phyloP scores from a whole-genome alignment of 2,113 vertebrate species.

The Varanus komodoensis region DNA sequence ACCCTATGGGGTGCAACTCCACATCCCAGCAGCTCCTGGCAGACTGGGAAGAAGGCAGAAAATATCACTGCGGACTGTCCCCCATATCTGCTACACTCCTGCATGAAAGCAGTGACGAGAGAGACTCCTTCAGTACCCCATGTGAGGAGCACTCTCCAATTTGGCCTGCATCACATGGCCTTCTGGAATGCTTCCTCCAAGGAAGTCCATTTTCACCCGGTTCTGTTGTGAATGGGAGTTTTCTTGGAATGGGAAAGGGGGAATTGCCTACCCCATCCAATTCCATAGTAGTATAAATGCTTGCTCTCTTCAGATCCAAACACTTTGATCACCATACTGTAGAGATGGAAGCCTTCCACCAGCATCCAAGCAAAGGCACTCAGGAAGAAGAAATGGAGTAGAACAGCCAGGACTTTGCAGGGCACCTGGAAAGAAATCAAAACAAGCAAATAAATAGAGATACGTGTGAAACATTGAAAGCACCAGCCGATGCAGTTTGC shows the following conservation, averaged over 20 bases:
- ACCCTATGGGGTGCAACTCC: too few species aligned
- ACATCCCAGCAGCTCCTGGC: too few species aligned
- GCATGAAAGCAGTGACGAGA: neutral
- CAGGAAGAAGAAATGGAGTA: slow-evolving; percentile 97
- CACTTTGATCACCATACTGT: slow-evolving; percentile 96
- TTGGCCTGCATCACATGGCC: neutral
- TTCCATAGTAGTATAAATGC: slow-evolving; percentile 90
- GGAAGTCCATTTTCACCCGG: neutral
- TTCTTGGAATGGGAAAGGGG: neutral
- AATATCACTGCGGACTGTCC: neutral
- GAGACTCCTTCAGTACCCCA: neutral
- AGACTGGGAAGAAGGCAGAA: too few species aligned
- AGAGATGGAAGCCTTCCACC: slow-evolving; percentile 95
- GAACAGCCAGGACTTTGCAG: slow-evolving; percentile 89
- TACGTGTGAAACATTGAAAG: neutral
- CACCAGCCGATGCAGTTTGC: neutral
- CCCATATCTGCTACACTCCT: neutral
- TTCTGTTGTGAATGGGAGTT: neutral
- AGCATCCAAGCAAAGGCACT: slow-evolving; percentile 97
- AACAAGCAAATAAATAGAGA: neutral
- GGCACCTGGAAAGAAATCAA: slow-evolving; percentile 78
- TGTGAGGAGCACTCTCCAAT: too few species aligned
- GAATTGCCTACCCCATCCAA: slow-evolving; percentile 90
- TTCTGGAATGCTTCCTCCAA: neutral
- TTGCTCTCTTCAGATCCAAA: slow-evolving; percentile 96